Evolutionary conservation across 2,797 vertebrate species (phyloP).

Genomic region (Platalea minor): DNA sequence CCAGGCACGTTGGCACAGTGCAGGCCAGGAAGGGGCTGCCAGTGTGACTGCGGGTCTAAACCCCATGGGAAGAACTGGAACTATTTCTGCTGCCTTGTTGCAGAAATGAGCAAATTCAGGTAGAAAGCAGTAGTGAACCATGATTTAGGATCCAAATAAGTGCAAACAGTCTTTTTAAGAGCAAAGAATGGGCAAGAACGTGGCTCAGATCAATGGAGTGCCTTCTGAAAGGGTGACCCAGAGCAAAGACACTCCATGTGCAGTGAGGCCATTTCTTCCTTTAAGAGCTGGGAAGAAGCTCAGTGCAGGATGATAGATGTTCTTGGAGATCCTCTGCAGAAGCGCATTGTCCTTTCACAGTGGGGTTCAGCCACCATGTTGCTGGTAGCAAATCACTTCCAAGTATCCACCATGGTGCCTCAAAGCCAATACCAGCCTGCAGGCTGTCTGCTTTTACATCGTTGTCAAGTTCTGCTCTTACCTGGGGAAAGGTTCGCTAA

Average conservation of each 20-base stretch:
- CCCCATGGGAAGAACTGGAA: neutral
- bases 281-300: neutral
- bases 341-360: neutral
- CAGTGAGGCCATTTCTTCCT: neutral
- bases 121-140: neutral
- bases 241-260: neutral
- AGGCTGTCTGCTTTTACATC: neutral
- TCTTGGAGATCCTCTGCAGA: neutral
- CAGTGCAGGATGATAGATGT: neutral
- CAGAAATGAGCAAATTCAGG: neutral
- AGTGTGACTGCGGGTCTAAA: neutral
- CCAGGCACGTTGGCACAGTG: neutral
- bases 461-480: neutral
- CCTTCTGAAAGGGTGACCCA: neutral
- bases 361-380: neutral
- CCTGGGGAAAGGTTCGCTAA: neutral
- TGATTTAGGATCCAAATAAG: neutral
- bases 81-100: neutral
- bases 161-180: neutral
- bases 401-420: neutral
- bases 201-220: neutral
- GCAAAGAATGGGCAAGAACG: neutral
- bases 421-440: neutral
- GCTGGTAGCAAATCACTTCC: neutral
- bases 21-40: neutral